Conservation (phyloP, 2,797 vertebrate species). For the Selene dorsalis region DNA sequence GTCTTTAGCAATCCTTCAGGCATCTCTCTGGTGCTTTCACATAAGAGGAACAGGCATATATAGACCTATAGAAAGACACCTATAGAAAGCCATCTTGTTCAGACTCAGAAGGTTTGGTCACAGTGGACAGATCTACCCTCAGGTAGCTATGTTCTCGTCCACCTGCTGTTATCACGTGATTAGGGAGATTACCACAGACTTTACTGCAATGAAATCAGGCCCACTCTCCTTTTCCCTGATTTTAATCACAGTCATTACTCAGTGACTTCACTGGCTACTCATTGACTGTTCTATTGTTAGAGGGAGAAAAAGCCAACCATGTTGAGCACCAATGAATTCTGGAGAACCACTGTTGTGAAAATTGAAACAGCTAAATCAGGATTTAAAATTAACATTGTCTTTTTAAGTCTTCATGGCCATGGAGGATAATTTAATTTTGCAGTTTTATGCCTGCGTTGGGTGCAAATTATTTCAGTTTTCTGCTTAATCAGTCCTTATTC, state of each 20-base stretch:
- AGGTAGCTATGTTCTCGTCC: background rate
- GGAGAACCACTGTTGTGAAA: conserved; percentile 4
- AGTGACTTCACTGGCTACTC: background rate
- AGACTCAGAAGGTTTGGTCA: background rate
- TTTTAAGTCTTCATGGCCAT: background rate
- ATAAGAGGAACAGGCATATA: no score
- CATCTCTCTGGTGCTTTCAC: background rate
- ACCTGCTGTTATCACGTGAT: background rate
- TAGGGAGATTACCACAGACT: background rate
- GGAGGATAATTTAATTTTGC: conserved; percentile 34
- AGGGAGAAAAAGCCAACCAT: background rate
- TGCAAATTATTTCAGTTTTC: background rate
- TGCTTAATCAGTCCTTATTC: conserved; percentile 25
- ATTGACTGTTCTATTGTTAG: background rate
- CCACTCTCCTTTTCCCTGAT: background rate
- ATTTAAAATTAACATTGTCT: conserved; percentile 16
- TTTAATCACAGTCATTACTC: conserved; percentile 22
- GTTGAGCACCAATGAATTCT: background rate
- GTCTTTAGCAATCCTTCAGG: background rate
- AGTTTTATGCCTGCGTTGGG: background rate
- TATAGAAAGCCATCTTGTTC: background rate
- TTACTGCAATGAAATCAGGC: background rate
- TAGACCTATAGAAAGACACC: background rate
- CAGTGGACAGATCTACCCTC: background rate
- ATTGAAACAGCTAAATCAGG: conserved; percentile 3